Base-by-base conservation (phyloP, 53 echinoderm and acorn worm species). In the Glandiceps talaboti region DNA sequence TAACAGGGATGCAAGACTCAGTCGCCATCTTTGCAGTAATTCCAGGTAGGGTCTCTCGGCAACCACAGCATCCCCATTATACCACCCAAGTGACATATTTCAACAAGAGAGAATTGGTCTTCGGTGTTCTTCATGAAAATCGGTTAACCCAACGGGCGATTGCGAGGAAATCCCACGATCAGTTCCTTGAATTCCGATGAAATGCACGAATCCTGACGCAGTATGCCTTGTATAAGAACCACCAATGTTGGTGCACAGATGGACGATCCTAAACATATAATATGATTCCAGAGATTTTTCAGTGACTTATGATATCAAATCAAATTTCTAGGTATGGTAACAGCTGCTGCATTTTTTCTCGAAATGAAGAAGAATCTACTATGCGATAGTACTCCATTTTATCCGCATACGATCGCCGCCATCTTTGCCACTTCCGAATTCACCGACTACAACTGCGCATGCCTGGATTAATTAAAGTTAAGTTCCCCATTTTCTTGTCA, bases 1-100 rank as follows among this genome's bases (percentile, higher is more conserved):
- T 28, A 87, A 80, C 80, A 87, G 76, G 45, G 87, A 87, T 74
- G 83, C 84, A 83, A 87, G 76, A 74, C 83, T 80, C 29, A 87
- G 80, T 80, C 85, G 79, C 85, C 85, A 85, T 75, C 76, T 79
- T 76, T 85, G 85, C 26, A 85, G 75, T 64, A 85, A 76, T 75
- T 80, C 84, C 64, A 12, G 64, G 64, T 45, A 45, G 20, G 64
- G 64, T 20, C 64, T 45, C 20, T 45, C 64, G 20, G 64, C 64
- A 20, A 45, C 64, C 64, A 45, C 64, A 45, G 64, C 64, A 45
- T 20, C 64, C 64, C 64, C 64, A 45, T 45, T 45, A 20, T 45
- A 45, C 6, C 64, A 45, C 64, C 64, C 64, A 45, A 45, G 64
- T 45, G 64, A 45, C 64, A 45, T 45, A 45, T 45, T 45, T 45